Evolutionary conservation across 1,140 invertebrate genomes (phyloP).

Genomic region (Zaprionus inermis): DNA sequence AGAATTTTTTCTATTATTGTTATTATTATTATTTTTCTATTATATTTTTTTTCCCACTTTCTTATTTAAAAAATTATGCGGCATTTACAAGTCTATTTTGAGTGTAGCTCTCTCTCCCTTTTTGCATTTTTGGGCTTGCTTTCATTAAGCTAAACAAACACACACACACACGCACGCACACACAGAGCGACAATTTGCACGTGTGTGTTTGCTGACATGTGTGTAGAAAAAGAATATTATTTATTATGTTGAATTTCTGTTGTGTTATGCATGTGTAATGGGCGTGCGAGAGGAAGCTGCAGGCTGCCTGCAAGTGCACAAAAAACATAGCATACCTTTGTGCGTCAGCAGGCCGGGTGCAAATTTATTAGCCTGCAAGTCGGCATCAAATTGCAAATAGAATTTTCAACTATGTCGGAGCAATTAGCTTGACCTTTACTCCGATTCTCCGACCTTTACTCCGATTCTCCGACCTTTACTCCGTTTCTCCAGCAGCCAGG

Average conservation of each 20-base stretch:
- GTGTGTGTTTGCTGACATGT: constrained; percentile 33
- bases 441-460: too few relatives aligned
- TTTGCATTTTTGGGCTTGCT: constrained; percentile 44
- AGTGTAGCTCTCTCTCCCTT: constrained; percentile 19
- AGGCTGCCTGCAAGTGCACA: constrained; percentile 11
- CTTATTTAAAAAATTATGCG: background rate
- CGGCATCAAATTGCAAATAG: background rate
- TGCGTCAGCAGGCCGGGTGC: background rate
- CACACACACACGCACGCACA: background rate
- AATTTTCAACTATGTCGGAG: background rate
- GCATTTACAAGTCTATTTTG: background rate
- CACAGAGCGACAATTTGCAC: background rate
- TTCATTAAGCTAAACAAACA: constrained; percentile 14
- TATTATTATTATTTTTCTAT: background rate
- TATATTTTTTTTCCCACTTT: background rate
- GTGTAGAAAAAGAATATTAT: constrained; percentile 53
- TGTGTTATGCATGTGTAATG: constrained; percentile 21
- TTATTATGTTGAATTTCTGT: constrained; percentile 58
- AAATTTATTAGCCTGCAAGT: constrained; percentile 29
- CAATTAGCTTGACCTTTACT: too few relatives aligned
- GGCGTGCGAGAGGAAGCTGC: background rate
- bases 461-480: too few relatives aligned
- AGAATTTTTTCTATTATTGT: too few relatives aligned
- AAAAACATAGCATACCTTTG: constrained; percentile 27
- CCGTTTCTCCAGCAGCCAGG: background rate